Evolutionary conservation across 2,113 vertebrate species (phyloP).

Genomic region (Caracal caracal): DNA sequence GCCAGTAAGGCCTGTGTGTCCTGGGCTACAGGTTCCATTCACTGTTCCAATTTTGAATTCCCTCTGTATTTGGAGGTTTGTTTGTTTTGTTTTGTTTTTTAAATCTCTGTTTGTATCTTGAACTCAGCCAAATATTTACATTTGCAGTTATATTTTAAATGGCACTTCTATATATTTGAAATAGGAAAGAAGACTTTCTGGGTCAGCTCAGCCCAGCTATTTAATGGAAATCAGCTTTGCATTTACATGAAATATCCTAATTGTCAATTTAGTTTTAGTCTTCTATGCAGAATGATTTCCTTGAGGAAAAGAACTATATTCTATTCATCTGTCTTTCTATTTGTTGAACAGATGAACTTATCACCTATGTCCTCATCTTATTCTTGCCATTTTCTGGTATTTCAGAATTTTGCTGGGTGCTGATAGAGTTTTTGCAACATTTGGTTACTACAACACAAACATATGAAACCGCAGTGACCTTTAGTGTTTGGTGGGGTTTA

Average conservation of each 20-base stretch:
- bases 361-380: slow-evolving; percentile 44
- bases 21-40: not conserved
- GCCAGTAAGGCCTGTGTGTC: not conserved
- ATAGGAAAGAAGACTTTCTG: not conserved
- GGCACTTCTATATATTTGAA: not conserved
- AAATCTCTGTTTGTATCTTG: not conserved
- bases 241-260: slow-evolving; percentile 52
- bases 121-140: not conserved
- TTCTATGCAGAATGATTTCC: slow-evolving; percentile 16
- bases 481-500: slow-evolving; percentile 64
- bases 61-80: not conserved
- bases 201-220: not conserved
- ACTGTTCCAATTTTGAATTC: not conserved
- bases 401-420: slow-evolving; percentile 39
- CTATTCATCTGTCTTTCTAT: slow-evolving; percentile 53
- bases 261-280: slow-evolving; percentile 39
- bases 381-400: slow-evolving; percentile 38
- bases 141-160: not conserved
- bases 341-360: slow-evolving; percentile 59
- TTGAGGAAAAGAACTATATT: not conserved
- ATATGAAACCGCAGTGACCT: slow-evolving; percentile 63
- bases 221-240: slow-evolving; percentile 41
- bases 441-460: slow-evolving; percentile 59
- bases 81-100: too few relatives aligned
- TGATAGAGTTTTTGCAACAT: slow-evolving; percentile 55